Conservation (phyloP, 2,113 vertebrate genomes). For the Spizaetus ornatus region DNA sequence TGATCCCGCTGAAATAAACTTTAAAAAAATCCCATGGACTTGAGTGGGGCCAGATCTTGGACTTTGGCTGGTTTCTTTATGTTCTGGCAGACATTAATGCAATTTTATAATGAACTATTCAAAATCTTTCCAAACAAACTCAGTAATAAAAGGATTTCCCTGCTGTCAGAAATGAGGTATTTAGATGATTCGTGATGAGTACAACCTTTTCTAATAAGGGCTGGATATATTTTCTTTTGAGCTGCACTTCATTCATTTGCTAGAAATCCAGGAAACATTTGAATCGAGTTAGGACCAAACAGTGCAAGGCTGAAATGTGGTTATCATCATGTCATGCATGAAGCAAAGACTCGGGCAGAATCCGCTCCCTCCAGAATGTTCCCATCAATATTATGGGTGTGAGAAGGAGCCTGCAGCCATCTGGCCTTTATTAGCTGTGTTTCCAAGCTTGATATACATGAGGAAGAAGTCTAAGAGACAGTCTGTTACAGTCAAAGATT, state of each 20-base stretch:
- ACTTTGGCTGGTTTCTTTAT: not conserved
- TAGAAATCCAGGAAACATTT: constrained; percentile 36
- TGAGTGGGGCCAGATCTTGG: not conserved
- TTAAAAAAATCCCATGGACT: not conserved
- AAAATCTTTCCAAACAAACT: constrained; percentile 30
- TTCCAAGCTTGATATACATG: not conserved
- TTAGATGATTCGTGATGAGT: not conserved
- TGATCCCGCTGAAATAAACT: not conserved
- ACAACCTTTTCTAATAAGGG: constrained; percentile 26
- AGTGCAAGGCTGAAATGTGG: constrained; percentile 1
- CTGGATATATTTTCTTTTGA: constrained; percentile 27
- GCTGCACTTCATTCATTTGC: constrained; percentile 11
- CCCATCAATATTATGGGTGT: not conserved
- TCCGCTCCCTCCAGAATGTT: constrained; percentile 8
- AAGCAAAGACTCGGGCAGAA: not conserved
- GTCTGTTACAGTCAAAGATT: not conserved
- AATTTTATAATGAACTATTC: constrained; percentile 19
- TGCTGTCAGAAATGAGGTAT: not conserved
- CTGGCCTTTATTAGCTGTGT: constrained; percentile 56
- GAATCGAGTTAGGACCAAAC: constrained; percentile 16
- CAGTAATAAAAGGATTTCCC: constrained; percentile 41
- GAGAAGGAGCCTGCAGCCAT: constrained; percentile 58
- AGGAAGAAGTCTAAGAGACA: constrained; percentile 8
- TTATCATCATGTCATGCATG: constrained; percentile 23
- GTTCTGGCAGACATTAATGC: constrained; percentile 2